Evolutionary conservation across 2,113 vertebrate species (phyloP).

Genomic region (Podarcis muralis): DNA sequence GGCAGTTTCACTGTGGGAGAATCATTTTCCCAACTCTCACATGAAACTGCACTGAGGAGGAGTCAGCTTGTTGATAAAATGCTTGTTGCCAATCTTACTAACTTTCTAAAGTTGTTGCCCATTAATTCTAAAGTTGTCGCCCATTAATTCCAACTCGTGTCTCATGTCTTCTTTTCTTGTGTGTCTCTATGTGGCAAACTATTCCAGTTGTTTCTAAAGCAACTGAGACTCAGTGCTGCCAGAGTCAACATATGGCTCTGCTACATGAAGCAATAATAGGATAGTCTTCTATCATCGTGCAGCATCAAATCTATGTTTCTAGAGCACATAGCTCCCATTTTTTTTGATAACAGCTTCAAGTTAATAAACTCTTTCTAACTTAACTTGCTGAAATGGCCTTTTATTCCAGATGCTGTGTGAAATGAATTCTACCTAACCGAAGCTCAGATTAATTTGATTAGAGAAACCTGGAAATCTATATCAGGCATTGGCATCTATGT

Average conservation of each 20-base stretch:
- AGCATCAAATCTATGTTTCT: neutral
- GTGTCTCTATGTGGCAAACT: neutral
- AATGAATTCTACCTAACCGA: neutral
- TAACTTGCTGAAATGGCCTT: slow-evolving; percentile 3
- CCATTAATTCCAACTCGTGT: neutral
- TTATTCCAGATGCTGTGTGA: slow-evolving; percentile 7
- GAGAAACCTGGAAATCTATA: slow-evolving; percentile 14
- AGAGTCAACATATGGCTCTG: neutral
- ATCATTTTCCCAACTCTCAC: neutral
- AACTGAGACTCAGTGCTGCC: neutral
- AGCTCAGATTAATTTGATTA: slow-evolving; percentile 11
- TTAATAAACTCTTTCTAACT: neutral
- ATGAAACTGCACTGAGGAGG: neutral
- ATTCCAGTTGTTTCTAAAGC: neutral
- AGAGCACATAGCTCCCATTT: neutral
- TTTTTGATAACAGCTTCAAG: slow-evolving; percentile 1
- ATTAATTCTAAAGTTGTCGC: neutral
- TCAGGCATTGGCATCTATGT: slow-evolving; percentile 13
- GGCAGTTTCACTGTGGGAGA: neutral
- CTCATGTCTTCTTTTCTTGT: neutral
- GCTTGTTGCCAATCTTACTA: neutral
- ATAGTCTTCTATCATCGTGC: neutral
- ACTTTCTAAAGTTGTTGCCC: neutral
- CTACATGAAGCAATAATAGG: neutral
- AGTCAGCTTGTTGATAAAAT: neutral